Evolutionary conservation across 2,888 invertebrate genomes (phyloP).

Genomic region (Rotaria macrura): DNA sequence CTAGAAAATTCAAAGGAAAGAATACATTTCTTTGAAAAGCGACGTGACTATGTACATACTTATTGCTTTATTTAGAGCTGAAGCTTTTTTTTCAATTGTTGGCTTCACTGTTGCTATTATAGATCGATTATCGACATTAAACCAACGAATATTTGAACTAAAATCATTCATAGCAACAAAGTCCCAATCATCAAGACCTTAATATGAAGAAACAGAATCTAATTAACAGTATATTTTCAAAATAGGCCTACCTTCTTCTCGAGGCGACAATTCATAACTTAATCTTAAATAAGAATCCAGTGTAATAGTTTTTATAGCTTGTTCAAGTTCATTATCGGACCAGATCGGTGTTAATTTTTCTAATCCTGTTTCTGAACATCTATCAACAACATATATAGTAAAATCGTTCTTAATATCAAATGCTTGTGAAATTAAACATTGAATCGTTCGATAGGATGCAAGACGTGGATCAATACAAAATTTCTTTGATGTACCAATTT

Average conservation of each 20-base stretch:
- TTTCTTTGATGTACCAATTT: conserved; percentile 56
- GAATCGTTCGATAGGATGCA: conserved; percentile 79
- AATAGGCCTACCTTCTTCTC: neutral
- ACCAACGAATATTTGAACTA: conserved; percentile 15
- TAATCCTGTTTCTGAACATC: neutral
- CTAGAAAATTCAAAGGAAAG: neutral
- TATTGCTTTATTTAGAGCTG: neutral
- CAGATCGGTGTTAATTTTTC: neutral
- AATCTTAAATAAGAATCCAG: neutral
- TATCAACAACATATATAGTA: neutral
- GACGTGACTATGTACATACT: neutral
- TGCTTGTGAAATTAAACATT: conserved; percentile 79
- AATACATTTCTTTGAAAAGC: neutral
- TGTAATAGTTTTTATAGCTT: conserved; percentile 67
- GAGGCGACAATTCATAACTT: neutral
- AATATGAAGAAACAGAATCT: neutral
- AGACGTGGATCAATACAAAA: conserved; percentile 93
- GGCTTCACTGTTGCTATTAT: neutral
- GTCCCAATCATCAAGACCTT: neutral
- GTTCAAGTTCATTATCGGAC: conserved; percentile 87
- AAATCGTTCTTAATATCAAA: conserved; percentile 72
- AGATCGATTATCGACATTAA: neutral
- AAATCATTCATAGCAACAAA: neutral
- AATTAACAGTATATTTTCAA: too few species aligned
- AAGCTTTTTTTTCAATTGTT: neutral